Percentiles rank a stretch among this genome's conserved stretches.
phyloP scores from a whole-genome alignment of 1,140 invertebrate species.

The Goniozus legneri region DNA sequence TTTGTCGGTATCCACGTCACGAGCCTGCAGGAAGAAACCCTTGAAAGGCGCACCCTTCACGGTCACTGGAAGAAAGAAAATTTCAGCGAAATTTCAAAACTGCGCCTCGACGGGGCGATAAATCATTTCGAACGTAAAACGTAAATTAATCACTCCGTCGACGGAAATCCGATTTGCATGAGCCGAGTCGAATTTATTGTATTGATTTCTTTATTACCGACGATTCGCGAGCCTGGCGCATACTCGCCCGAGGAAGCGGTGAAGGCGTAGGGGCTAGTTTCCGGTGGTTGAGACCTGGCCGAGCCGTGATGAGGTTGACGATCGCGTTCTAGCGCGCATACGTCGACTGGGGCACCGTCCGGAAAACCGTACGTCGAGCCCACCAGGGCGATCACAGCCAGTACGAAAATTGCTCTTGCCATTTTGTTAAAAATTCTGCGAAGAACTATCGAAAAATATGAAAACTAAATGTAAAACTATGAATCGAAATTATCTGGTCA shows the following conservation, averaged over 20 bases:
- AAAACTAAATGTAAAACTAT: no score
- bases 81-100: no score
- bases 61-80: constrained; percentile 54
- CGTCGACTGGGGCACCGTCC: constrained; percentile 73
- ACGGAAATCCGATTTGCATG: no score
- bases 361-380: constrained; percentile 65
- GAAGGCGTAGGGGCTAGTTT: constrained; percentile 64
- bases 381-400: no score
- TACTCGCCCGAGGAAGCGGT: constrained; percentile 61
- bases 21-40: constrained; percentile 78
- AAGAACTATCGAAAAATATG: no score
- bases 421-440: no score
- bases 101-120: neutral
- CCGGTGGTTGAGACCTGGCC: constrained; percentile 60
- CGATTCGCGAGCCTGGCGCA: constrained; percentile 63
- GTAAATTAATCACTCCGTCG: no score
- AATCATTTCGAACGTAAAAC: no score
- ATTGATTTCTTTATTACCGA: no score
- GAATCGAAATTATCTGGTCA: no score
- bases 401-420: constrained; percentile 21
- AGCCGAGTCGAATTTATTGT: no score
- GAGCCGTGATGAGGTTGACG: constrained; percentile 75
- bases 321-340: constrained; percentile 67
- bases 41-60: constrained; percentile 65
- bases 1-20: constrained; percentile 64